Base-by-base conservation (phyloP, 2,888 invertebrate species). In the Lithophane ornitopus region DNA sequence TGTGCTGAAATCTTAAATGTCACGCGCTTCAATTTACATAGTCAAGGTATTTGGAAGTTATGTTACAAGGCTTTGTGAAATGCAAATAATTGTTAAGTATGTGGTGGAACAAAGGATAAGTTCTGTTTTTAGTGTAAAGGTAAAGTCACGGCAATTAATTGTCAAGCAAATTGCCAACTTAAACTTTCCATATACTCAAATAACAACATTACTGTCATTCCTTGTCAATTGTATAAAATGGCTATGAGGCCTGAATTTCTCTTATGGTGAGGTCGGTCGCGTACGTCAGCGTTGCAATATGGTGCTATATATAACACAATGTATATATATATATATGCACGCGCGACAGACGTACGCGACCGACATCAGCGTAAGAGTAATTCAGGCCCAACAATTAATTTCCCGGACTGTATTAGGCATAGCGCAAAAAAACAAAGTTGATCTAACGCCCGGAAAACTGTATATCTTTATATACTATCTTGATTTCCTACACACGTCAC, bases 1-100 rank as follows among this genome's bases (percentile, higher is more conserved):
- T 78, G 70, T 49, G 39, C 63, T 67, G 58, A 49, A 73, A 73
- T 67, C 72, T 41, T 67, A 63, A 77, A 81, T 74, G 73, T 70
- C 78, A 82, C 73, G 54, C 82, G 52, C 61, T 69, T 54, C 28
- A 61, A 19, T 81, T 67, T 73, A 81, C 78, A 70, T 46, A 66
- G 58, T n/a, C 34, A 41, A 82, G 39, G 72, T 73, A 72, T 82
- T 78, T 54, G 54, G 22, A 52, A 73, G 61, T 56, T 49, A 61
- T 52, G 76, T 76, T 69, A 68, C 68, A 69, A 34, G 19, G 22
- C 65, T 77, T 66, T 72, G 63, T 44, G 41, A 14, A 4, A 44
- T 52, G 49, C 39, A 79, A 63, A 58, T n/a, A 65, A 22, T 41
- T 59, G 22, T 34, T 41, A 16, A 19, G n/a, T 54, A 44, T 76